phyloP scores from a whole-genome alignment of 2,113 vertebrate species.

The Barbus barbus region DNA sequence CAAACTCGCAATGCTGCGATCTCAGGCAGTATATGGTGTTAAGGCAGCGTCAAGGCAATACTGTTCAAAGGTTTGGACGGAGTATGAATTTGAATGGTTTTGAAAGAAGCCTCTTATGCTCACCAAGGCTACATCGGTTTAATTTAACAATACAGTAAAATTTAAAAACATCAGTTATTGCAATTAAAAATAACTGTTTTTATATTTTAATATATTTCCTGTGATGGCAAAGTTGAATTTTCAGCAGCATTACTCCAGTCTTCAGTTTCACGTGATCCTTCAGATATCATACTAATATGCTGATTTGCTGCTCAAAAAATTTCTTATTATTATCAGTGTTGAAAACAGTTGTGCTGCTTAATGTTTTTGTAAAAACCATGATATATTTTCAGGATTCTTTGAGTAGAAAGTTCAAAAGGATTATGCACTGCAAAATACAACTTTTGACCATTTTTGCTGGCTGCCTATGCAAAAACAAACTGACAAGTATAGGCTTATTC shows the following conservation, averaged over 20 bases:
- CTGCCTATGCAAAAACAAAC: not conserved
- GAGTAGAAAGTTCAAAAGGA: not conserved
- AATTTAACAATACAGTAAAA: not conserved
- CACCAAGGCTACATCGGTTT: not conserved
- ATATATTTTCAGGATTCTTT: not conserved
- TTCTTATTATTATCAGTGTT: not conserved
- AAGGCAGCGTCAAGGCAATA: not conserved
- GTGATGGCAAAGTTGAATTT: not conserved
- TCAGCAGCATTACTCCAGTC: not conserved
- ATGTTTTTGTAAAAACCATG: not conserved
- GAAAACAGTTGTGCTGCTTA: not conserved
- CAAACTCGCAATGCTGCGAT: not conserved
- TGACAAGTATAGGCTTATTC: not conserved
- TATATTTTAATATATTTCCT: not conserved
- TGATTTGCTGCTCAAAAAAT: not conserved
- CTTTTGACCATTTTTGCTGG: too few species aligned
- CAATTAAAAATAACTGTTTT: not conserved
- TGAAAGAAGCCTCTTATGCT: not conserved
- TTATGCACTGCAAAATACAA: not conserved
- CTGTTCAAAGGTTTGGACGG: not conserved
- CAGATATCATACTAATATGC: not conserved
- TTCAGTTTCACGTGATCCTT: not conserved
- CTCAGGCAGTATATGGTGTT: not conserved
- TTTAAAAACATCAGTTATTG: fast-evolving
- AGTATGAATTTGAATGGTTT: not conserved